Evolutionary conservation across 2,797 vertebrate species (phyloP).

Genomic region (Enteromius paludinosus): DNA sequence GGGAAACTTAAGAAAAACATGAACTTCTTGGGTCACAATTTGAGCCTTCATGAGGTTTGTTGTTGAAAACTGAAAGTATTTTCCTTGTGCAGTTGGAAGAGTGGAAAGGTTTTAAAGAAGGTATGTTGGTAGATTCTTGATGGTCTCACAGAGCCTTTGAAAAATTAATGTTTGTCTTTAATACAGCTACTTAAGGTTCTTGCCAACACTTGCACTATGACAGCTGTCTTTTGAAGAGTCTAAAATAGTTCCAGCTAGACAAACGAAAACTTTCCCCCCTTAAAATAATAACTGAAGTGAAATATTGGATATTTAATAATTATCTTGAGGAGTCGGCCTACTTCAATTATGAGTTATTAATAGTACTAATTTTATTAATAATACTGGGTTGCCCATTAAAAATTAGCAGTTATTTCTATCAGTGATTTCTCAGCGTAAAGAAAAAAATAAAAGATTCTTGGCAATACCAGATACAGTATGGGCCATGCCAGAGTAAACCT

Average conservation of each 20-base stretch:
- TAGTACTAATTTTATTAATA: background rate
- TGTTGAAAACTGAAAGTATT: background rate
- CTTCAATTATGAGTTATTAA: background rate
- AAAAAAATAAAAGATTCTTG: background rate
- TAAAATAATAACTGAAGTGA: conserved; percentile 16
- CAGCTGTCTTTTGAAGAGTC: conserved; percentile 26
- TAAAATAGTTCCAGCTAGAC: conserved; percentile 23
- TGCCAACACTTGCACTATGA: conserved; percentile 1
- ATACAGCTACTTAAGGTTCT: conserved; percentile 23
- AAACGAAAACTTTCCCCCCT: background rate
- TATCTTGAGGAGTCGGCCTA: background rate
- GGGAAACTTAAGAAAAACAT: background rate
- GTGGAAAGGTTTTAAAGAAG: conserved; percentile 22
- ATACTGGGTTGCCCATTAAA: background rate
- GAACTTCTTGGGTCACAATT: background rate
- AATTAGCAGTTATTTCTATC: background rate
- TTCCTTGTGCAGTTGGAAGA: background rate
- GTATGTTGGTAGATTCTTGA: conserved; percentile 10
- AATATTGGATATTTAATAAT: conserved; percentile 10
- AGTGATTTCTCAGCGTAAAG: conserved; percentile 2
- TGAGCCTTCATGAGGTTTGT: background rate
- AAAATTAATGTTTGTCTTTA: conserved; percentile 41
- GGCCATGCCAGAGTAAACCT: conserved; percentile 26
- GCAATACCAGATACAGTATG: background rate
- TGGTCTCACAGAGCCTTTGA: conserved; percentile 28